Evolutionary conservation across 2,888 invertebrate genomes (phyloP).

Genomic region (Ashinkailepas kermadecensis): DNA sequence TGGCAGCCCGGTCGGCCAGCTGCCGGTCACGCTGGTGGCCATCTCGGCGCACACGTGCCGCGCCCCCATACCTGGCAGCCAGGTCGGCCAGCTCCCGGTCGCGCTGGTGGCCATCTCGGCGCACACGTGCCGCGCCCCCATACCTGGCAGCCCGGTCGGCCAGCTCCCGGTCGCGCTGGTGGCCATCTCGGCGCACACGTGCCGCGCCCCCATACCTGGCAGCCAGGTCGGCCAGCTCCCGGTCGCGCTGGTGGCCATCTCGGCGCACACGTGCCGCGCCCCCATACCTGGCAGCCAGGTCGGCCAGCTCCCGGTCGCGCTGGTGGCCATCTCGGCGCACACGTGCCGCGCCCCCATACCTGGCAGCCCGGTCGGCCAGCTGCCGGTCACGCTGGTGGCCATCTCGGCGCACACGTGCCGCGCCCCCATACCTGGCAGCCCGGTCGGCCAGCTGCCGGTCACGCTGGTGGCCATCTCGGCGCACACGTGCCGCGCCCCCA

Average conservation of each 20-base stretch:
- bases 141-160: neutral
- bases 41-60: too few relatives aligned
- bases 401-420: neutral
- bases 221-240: neutral
- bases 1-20: too few relatives aligned
- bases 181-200: too few relatives aligned
- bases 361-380: neutral
- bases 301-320: neutral
- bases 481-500: neutral
- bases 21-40: too few relatives aligned
- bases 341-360: neutral
- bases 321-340: too few relatives aligned
- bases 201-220: neutral
- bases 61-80: too few relatives aligned
- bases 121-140: neutral
- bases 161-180: neutral
- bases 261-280: neutral
- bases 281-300: neutral
- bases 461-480: neutral
- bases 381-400: neutral
- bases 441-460: neutral
- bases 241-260: neutral
- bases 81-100: too few relatives aligned
- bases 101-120: neutral
- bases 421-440: neutral